Base-by-base conservation (phyloP, 2,113 vertebrate genomes). In the Morphnarchus princeps region DNA sequence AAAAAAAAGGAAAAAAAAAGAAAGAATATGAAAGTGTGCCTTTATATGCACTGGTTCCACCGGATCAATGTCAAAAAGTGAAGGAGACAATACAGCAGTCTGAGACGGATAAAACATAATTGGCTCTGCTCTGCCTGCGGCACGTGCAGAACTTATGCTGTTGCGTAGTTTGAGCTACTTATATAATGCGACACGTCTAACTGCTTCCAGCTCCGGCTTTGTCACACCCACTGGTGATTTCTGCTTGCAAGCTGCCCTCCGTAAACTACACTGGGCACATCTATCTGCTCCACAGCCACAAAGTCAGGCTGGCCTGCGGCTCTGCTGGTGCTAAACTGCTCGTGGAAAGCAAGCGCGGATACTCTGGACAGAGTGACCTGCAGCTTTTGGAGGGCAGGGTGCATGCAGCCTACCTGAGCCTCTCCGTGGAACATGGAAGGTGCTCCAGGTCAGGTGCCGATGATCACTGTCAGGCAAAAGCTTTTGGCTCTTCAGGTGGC, bases 101-200 rank as follows among this genome's bases (percentile, higher is more conserved):
- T 93, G 82, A 96, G 90, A 80, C 40, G 82, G 89, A 95, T 88
- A 96, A 97, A 93, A 82, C 49, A n/a, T 72, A 90, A 95, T 82
- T 93, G 90, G 40, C 67, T 95, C 22, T 86, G 55, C 65, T 94
- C 79, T 93, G 93, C 69, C 79, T 84, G 57, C 87, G 88, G 63
- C 91, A 95, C 31, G 16, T 95, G 90, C 83, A 79, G 93, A 95
- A 76, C 63, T 95, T 92, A 43, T 26, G 61, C 43, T 90, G 16
- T 58, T 78, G 65, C 10, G 16, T 49, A 89, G 66, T 69, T 91
- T 45, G 59, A 95, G 81, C 85, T 95, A 82, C 93, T 96, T 87
- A 66, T 69, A 61, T n/a, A 55, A 91, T 24, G 50, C 11, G 25
- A 80, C 72, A 87, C 22, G 21, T 58, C 83, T 95, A 90, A 92